Evolutionary conservation across 2,797 vertebrate species (phyloP).

Genomic region (Centroberyx gerrardi): DNA sequence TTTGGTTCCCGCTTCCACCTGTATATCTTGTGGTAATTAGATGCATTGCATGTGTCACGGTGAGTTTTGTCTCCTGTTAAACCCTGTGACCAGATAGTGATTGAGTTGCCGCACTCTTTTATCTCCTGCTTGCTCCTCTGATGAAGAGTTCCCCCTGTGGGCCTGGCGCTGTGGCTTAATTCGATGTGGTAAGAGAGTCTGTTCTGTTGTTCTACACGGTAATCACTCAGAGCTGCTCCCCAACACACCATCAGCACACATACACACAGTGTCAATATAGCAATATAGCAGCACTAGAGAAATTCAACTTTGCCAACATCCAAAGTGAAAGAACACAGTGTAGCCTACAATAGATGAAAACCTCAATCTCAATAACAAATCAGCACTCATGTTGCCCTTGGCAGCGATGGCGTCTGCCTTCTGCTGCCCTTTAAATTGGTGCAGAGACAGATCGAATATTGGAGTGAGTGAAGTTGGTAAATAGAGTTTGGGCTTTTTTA

Average conservation of each 20-base stretch:
- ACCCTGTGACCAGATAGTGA: conserved; percentile 71
- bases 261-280: conserved; percentile 31
- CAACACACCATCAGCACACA: conserved; percentile 45
- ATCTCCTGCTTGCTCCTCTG: conserved; percentile 61
- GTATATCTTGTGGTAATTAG: conserved; percentile 54
- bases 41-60: conserved; percentile 69
- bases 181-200: conserved; percentile 68
- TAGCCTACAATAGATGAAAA: conserved; percentile 28
- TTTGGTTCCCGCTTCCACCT: conserved; percentile 41
- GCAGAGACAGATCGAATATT: conserved; percentile 34
- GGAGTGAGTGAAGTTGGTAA: conserved; percentile 26
- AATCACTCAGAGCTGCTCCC: conserved; percentile 66
- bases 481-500: conserved; percentile 10
- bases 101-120: conserved; percentile 70
- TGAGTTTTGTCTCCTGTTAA: conserved; percentile 68
- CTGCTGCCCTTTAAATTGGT: conserved; percentile 54
- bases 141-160: conserved; percentile 67
- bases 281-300: conserved; percentile 15
- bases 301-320: conserved; percentile 24
- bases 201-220: conserved; percentile 62
- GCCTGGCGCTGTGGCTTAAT: conserved; percentile 62
- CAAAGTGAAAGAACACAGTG: conserved; percentile 26
- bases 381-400: conserved; percentile 24
- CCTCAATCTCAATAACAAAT: conserved; percentile 58
- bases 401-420: conserved; percentile 33